These are phyloP conservation scores for Danio kyathit DNA, from an alignment of 2,797 vertebrate species.

Conservation along the genomic window DNA sequence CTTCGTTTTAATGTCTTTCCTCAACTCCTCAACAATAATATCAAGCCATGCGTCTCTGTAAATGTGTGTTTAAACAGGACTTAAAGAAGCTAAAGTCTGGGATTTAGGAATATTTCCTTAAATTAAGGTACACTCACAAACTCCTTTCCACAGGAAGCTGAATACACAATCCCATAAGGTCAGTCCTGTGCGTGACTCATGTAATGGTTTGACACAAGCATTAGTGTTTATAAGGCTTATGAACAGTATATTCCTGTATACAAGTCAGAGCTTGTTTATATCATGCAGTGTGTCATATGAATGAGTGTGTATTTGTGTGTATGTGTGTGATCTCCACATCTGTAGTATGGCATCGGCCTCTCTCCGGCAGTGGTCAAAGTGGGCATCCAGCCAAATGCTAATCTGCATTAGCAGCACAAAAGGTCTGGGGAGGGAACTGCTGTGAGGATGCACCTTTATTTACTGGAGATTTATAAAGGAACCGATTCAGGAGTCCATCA, in stretches of 20 bases:
- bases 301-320: slow-evolving; percentile 29
- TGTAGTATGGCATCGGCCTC: slow-evolving; percentile 81
- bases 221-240: background rate
- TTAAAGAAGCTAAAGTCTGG: background rate
- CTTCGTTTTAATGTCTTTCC: background rate
- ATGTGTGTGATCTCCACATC: slow-evolving; percentile 77
- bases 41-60: background rate
- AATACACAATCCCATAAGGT: background rate
- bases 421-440: slow-evolving; percentile 67
- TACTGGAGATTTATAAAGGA: slow-evolving; percentile 88
- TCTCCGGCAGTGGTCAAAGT: slow-evolving; percentile 81
- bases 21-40: background rate
- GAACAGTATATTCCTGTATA: background rate
- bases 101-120: background rate
- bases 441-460: slow-evolving; percentile 85
- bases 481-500: slow-evolving; percentile 70
- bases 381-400: slow-evolving; percentile 83
- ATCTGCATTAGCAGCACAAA: slow-evolving; percentile 90
- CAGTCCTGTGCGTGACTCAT: slow-evolving; percentile 2
- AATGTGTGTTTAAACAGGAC: background rate
- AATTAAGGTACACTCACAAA: background rate
- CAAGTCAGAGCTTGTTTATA: slow-evolving; percentile 17
- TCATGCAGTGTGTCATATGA: slow-evolving; percentile 9
- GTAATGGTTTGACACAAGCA: background rate
- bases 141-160: background rate